Conservation (phyloP, 23 tunicate genomes). For the Ciona savignyi region DNA sequence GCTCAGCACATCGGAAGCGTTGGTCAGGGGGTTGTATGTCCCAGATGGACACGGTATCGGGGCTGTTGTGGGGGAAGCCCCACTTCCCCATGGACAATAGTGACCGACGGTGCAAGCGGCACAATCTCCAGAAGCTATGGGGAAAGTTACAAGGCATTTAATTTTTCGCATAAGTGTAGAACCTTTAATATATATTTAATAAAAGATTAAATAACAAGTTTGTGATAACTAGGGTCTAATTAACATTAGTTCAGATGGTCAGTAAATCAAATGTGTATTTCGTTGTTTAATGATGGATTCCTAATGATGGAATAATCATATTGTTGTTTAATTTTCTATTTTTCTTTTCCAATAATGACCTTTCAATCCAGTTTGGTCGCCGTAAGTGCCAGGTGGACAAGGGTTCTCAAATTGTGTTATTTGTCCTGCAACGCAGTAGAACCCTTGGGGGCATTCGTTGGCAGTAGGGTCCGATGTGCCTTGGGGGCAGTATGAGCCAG, state of each 20-base stretch:
- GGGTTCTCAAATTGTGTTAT: constrained; percentile 58
- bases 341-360: constrained; percentile 18
- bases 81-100: constrained; percentile 88
- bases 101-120: constrained; percentile 53
- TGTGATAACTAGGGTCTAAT: no score
- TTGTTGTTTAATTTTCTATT: background rate
- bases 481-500: constrained; percentile 54
- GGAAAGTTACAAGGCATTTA: no score
- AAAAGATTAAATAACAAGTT: no score
- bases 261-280: no score
- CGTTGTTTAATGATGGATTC: no score
- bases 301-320: background rate
- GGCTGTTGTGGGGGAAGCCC: constrained; percentile 37
- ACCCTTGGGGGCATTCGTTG: constrained; percentile 57
- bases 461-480: constrained; percentile 16
- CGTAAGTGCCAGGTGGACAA: constrained; percentile 89
- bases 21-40: constrained; percentile 56
- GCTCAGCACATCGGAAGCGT: constrained; percentile 42
- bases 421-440: constrained; percentile 78
- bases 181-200: no score
- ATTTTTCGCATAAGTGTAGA: no score
- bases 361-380: constrained; percentile 45
- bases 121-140: constrained; percentile 43
- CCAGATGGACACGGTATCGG: constrained; percentile 63
- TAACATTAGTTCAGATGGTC: no score